Percentiles rank a stretch among this genome's conserved stretches.
Conservation (phyloP, 1,140 invertebrate species). For the Papilio dardanus region DNA sequence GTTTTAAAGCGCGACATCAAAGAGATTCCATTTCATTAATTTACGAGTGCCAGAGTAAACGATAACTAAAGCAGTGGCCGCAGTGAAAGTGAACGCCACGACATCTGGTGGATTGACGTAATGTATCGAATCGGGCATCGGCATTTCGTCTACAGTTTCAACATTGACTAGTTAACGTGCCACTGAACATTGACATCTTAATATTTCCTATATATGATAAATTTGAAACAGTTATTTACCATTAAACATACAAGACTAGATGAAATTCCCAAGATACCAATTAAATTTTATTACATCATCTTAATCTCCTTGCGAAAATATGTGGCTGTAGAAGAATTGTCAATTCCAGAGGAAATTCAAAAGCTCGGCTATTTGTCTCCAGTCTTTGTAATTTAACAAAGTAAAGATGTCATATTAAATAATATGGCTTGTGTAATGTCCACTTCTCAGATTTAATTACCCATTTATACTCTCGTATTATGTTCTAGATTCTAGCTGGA, state of each 20-base stretch:
- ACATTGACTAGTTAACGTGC: conserved; percentile 18
- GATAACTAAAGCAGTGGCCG: not conserved
- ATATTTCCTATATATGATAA: not conserved
- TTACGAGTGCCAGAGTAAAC: conserved; percentile 6
- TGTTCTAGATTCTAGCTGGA: conserved; percentile 2
- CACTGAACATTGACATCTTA: conserved; percentile 20
- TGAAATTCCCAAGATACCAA: too few species aligned
- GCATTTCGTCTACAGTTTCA: conserved; percentile 19
- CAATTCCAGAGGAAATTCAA: too few species aligned
- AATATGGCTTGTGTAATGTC: not conserved
- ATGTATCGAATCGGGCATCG: conserved; percentile 26
- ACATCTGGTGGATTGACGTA: conserved; percentile 33
- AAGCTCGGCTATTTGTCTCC: too few species aligned
- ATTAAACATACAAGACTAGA: too few species aligned
- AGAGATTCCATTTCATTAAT: conserved; percentile 16
- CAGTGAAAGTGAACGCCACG: conserved; percentile 37
- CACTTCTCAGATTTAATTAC: conserved; percentile 29
- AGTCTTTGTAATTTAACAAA: not conserved
- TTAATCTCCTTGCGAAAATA: too few species aligned
- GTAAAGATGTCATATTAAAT: not conserved
- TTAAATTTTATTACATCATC: too few species aligned
- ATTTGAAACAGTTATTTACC: not conserved
- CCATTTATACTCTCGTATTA: conserved; percentile 7
- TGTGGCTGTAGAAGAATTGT: too few species aligned
- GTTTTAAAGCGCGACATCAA: not conserved